Evolutionary conservation across 2,888 invertebrate species (phyloP).

Genomic region (Panopea generosa): DNA sequence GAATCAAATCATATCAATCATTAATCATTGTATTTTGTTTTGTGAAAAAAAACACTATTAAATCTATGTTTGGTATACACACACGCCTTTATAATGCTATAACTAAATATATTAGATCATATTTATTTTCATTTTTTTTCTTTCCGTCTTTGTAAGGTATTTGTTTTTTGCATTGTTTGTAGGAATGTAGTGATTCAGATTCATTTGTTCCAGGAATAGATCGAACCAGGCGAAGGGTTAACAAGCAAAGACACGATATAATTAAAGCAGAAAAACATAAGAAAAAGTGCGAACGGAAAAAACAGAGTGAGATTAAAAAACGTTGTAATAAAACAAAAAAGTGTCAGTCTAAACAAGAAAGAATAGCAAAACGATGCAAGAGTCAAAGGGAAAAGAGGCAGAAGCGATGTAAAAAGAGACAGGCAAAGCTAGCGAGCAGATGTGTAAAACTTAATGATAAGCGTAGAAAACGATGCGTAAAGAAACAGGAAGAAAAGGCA

Average conservation of each 20-base stretch:
- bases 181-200: not conserved
- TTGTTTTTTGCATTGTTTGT: too few species aligned
- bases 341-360: constrained; percentile 45
- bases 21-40: too few species aligned
- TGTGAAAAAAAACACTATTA: too few species aligned
- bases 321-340: constrained; percentile 48
- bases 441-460: constrained; percentile 47
- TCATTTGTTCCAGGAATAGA: constrained; percentile 35
- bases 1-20: too few species aligned
- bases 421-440: constrained; percentile 33
- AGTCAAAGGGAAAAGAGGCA: constrained; percentile 16
- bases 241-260: too few species aligned
- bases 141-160: too few species aligned
- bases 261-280: not conserved
- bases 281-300: constrained; percentile 32
- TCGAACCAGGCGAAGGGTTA: constrained; percentile 18
- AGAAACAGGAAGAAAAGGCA: constrained; percentile 11
- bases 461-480: constrained; percentile 26
- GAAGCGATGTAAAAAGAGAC: constrained; percentile 46
- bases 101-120: too few species aligned
- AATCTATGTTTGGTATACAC: too few species aligned
- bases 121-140: too few species aligned
- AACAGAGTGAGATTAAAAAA: constrained; percentile 39
- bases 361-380: constrained; percentile 38
- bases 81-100: too few species aligned